Conservation (phyloP, 2,113 vertebrate species). For the Labeo rohita region DNA sequence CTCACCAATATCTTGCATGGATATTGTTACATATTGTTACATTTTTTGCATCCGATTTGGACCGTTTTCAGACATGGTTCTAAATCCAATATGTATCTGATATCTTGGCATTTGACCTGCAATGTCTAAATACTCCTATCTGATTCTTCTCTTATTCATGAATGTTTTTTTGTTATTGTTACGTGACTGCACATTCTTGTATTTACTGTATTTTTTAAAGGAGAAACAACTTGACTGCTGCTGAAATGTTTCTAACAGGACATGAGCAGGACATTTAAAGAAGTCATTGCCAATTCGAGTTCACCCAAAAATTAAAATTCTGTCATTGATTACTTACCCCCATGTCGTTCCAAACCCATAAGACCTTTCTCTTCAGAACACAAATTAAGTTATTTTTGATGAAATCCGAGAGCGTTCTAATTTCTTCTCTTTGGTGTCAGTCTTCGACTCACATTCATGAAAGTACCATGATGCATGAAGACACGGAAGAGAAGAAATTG, state of each 20-base stretch:
- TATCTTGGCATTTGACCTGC: slow-evolving; percentile 9
- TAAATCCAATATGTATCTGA: slow-evolving; percentile 17
- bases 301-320: no score
- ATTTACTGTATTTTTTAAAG: not conserved
- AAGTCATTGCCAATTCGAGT: no score
- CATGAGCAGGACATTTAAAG: no score
- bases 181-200: not conserved
- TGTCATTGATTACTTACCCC: no score
- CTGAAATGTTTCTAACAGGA: not conserved
- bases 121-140: not conserved
- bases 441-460: no score
- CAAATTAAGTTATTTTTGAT: no score
- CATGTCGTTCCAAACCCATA: no score
- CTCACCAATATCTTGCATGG: not conserved
- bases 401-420: no score
- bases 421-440: no score
- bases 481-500: no score
- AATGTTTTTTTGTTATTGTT: not conserved
- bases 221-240: not conserved
- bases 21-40: not conserved
- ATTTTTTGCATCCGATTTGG: not conserved
- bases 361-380: no score
- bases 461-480: no score
- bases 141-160: not conserved
- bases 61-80: not conserved